Conservation (phyloP, 2,797 vertebrate genomes). For the Acanthurus lineatus region DNA sequence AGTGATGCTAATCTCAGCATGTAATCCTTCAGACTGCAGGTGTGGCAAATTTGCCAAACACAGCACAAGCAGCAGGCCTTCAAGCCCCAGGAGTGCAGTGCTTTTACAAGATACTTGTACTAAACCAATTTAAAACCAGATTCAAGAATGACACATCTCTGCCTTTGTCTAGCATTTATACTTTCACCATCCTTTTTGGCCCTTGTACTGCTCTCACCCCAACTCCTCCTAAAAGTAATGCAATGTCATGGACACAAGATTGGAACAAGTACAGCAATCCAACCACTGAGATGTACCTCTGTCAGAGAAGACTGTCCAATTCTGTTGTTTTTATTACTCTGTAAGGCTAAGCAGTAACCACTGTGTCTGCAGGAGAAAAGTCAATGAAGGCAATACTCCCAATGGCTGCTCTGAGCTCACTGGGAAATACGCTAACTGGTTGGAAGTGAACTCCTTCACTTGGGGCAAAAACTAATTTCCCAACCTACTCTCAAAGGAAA, state of each 20-base stretch:
- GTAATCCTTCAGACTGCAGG: slow-evolving; percentile 25
- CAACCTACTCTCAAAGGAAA: neutral
- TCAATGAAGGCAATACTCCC: neutral
- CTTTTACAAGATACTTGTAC: neutral
- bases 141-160: neutral
- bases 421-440: neutral
- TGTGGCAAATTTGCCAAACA: slow-evolving; percentile 8
- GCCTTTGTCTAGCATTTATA: neutral
- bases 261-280: neutral
- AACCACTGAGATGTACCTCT: slow-evolving; percentile 3
- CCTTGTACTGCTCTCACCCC: neutral
- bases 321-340: slow-evolving; percentile 13
- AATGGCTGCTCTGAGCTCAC: neutral
- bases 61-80: slow-evolving; percentile 5
- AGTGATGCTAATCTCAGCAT: slow-evolving; percentile 15
- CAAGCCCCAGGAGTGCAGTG: neutral
- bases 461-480: neutral
- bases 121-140: neutral
- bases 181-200: neutral
- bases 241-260: neutral
- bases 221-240: neutral
- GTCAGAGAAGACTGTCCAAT: neutral
- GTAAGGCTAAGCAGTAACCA: neutral
- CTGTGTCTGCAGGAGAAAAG: neutral
- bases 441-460: neutral